Conservation (phyloP, 2,113 vertebrate species). For the Sakesphorus luctuosus region DNA sequence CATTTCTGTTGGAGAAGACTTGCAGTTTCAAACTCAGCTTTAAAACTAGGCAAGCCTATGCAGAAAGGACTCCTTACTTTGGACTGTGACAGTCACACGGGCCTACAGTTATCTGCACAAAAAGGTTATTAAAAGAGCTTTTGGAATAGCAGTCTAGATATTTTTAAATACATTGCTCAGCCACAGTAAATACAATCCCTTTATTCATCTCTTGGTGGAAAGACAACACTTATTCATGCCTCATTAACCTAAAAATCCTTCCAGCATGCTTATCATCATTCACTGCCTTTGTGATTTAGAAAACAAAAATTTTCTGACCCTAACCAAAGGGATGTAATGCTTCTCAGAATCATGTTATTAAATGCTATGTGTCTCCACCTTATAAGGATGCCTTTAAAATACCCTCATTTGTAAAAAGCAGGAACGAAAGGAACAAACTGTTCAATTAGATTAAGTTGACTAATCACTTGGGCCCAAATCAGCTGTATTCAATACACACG, state of each 20-base stretch:
- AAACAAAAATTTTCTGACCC: not conserved
- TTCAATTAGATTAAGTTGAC: not conserved
- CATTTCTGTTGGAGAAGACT: not conserved
- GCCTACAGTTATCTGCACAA: not conserved
- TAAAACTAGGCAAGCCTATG: not conserved
- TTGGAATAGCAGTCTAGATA: not conserved
- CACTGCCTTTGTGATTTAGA: not conserved
- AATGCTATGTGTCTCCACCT: not conserved
- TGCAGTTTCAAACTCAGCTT: not conserved
- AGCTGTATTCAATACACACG: not conserved
- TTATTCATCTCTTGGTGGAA: not conserved
- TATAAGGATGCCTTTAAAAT: not conserved
- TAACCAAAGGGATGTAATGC: not conserved
- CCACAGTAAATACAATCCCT: not conserved
- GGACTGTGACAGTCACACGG: not conserved
- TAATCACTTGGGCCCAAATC: not conserved
- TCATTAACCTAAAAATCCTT: constrained; percentile 34
- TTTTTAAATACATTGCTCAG: not conserved
- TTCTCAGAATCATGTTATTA: not conserved
- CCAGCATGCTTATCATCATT: not conserved
- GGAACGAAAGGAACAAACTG: not conserved
- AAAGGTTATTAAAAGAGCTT: not conserved
- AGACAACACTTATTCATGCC: not conserved
- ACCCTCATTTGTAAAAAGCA: not conserved
- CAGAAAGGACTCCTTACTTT: not conserved